Evolutionary conservation across 2,797 vertebrate genomes (phyloP).

Genomic region (Coluber constrictor): DNA sequence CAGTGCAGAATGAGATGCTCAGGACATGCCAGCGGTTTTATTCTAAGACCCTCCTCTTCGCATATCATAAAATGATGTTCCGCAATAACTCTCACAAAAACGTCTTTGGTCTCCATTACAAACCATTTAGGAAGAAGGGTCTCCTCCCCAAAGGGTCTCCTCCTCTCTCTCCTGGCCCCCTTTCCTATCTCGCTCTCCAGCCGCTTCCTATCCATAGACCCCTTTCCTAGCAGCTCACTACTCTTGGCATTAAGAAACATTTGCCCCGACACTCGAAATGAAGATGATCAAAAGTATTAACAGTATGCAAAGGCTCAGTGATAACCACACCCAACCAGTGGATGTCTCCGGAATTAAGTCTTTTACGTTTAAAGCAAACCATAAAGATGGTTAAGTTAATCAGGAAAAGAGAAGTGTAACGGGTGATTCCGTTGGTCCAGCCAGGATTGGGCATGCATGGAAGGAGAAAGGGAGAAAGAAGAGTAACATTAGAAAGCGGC

Average conservation of each 20-base stretch:
- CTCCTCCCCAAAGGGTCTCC: not conserved
- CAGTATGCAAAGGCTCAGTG: constrained; percentile 14
- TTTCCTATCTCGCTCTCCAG: not conserved
- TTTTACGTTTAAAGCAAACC: constrained; percentile 43
- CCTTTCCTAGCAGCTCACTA: not conserved
- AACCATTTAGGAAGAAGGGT: not conserved
- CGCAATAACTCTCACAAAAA: not conserved
- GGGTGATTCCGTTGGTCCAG: constrained; percentile 79
- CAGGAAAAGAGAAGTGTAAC: constrained; percentile 63
- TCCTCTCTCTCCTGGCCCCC: not conserved
- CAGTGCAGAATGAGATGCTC: not conserved
- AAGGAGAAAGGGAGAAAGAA: constrained; percentile 66
- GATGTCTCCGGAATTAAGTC: constrained; percentile 32
- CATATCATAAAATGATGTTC: not conserved
- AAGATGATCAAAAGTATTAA: not conserved
- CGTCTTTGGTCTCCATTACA: not conserved
- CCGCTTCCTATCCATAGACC: not conserved
- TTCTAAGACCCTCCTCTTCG: not conserved
- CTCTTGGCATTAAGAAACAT: not conserved
- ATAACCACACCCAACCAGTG: not conserved
- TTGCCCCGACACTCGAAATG: not conserved
- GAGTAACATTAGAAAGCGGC: constrained; percentile 59
- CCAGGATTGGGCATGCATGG: constrained; percentile 84
- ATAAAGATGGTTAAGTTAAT: constrained; percentile 50
- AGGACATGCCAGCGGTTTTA: no score